phyloP scores from a whole-genome alignment of 2,113 vertebrate genomes.

The Kobus ellipsiprymnus region DNA sequence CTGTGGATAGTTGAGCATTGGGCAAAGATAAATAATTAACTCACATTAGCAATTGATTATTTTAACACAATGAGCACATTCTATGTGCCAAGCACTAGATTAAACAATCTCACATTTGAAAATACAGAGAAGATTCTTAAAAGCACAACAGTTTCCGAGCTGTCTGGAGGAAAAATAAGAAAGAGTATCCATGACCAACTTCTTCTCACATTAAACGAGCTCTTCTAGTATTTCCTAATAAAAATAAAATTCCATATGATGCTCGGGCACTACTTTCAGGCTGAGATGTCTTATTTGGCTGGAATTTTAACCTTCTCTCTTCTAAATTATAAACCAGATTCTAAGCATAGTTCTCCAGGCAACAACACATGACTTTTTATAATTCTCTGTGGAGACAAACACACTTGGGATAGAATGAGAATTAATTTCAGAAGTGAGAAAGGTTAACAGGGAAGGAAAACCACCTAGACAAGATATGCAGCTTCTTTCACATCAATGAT shows the following conservation, averaged over 20 bases:
- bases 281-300: slow-evolving; percentile 37
- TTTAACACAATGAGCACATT: background rate
- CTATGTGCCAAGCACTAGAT: background rate
- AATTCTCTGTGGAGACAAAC: slow-evolving; percentile 43
- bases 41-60: background rate
- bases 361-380: slow-evolving; percentile 29
- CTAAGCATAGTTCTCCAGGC: slow-evolving; percentile 33
- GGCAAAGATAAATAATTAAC: background rate
- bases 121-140: background rate
- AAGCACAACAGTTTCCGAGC: background rate
- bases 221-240: slow-evolving; percentile 37
- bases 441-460: background rate
- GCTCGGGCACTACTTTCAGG: slow-evolving; percentile 12
- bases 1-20: background rate
- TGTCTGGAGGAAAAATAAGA: background rate
- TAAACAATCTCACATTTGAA: slow-evolving; percentile 28
- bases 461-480: background rate
- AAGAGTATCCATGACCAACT: background rate
- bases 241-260: slow-evolving; percentile 30
- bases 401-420: slow-evolving; percentile 67
- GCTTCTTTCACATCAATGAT: background rate
- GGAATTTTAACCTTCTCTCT: slow-evolving; percentile 18
- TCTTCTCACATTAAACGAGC: background rate
- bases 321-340: slow-evolving; percentile 51
- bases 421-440: slow-evolving; percentile 41